Evolutionary conservation across 1,140 invertebrate species (phyloP), one percentile per base, ranked within the genome.

Genomic region (Lerema accius): DNA sequence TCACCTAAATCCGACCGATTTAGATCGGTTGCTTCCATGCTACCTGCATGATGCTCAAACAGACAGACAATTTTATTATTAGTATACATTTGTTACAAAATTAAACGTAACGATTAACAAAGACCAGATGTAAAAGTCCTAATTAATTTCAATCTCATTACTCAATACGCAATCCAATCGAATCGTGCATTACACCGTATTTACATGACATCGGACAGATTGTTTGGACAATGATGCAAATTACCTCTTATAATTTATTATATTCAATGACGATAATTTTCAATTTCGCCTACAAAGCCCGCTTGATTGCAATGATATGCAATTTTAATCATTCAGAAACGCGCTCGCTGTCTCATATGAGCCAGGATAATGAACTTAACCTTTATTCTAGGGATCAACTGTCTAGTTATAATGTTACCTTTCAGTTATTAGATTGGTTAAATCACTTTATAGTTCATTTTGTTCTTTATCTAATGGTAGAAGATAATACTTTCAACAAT

Each of bases 281-380:
- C 53, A 56, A 56, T 56, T 58, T 58, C 40, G 13, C 42, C 5
- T 46, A 58, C 26, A 58, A 58, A 46, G 42, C 43, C 42, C 6
- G 26, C 40, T 46, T 58, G 45, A 58, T 58, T 45, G 26, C 42
- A 45, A 45, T 58, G 55, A 58, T 58, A 58, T 46, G 55, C 55
- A 58, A 11, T 45, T 46, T 45, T 56, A 56, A 42, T 43, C 11
- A 17, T 28, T 28, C 51, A 42, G 13, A n/a, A 43, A 39, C 32
- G 17, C 49, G 16, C 16, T 53, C 49, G 48, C 14, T 23, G 14
- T 7, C 10, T 17, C 14, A 6, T 3, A 43, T 10, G 3, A 15
- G 14, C 2, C 19, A 16, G 32, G 14, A 50, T 37, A 28, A 35
- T 32, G 48, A 50, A 37, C 15, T 17, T 50, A 50, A 35, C 26